Percentiles rank a stretch among this genome's conserved stretches.
Conservation (phyloP, 2,113 vertebrate species). For the Aphelocoma coerulescens region DNA sequence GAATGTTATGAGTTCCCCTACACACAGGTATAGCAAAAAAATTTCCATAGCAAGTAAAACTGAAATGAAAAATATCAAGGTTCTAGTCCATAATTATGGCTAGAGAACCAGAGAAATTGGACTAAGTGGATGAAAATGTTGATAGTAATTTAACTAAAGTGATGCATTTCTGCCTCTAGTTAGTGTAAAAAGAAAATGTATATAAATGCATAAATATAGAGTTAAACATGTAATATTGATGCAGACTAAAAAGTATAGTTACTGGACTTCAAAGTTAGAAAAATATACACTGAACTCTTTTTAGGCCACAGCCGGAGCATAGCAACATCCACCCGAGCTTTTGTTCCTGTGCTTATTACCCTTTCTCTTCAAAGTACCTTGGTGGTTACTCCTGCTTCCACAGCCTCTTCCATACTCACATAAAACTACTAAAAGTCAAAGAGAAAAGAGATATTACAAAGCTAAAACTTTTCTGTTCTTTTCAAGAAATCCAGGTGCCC, state of each 20-base stretch:
- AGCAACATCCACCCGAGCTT: neutral
- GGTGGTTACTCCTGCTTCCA: neutral
- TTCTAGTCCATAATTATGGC: neutral
- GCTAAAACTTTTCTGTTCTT: neutral
- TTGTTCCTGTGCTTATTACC: neutral
- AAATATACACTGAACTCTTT: neutral
- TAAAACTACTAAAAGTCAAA: neutral
- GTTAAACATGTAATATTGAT: neutral
- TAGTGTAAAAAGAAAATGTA: neutral
- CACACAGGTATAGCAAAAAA: neutral
- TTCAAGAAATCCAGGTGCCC: neutral
- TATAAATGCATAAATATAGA: neutral
- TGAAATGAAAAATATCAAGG: neutral
- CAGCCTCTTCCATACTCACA: neutral
- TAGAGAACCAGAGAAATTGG: neutral
- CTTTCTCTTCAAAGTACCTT: neutral
- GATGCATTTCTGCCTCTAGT: neutral
- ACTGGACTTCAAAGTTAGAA: neutral
- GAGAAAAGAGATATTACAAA: neutral
- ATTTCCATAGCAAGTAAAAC: neutral
- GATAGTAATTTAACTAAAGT: neutral
- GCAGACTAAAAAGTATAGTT: neutral
- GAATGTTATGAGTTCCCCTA: neutral
- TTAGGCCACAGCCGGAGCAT: neutral
- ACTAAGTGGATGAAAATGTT: slow-evolving; percentile 15